Base-by-base conservation (phyloP, 2,888 invertebrate genomes). In the Dryomyza anilis region DNA sequence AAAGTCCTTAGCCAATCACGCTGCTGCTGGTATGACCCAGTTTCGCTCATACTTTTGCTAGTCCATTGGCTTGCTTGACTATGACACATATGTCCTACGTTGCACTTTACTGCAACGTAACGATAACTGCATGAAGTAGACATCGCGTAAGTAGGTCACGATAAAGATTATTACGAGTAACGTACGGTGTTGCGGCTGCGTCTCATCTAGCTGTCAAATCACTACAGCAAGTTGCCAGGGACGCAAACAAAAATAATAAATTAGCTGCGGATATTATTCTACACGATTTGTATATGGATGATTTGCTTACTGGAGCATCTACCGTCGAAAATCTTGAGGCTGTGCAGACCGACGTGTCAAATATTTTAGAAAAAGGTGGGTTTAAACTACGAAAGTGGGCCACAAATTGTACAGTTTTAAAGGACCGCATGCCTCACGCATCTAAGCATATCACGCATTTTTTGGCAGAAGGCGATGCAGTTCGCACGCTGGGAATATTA, bases 231-330 rank as follows among this genome's bases (percentile, higher is more conserved):
- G 6, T n/a, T 1, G 23, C 36, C 21, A n/a, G 12, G 2, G 8
- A 19, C 12, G 19, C 19, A 7, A 12, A 16, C 14, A 39, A 6
- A 21, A 23, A 19, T 8, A 21, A 56, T 7, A 19, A 33, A n/a
- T 21, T 23, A 36, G 56, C 21, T 21, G 25, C 39, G 23, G 39
- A 14, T 14, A 21, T 56, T 12, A 56, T 56, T 36, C 4, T 39
- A 5, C 12, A n/a, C 36, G 56, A 36, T n/a, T 56, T 61, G 23
- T 61, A 52, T 25, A 52, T 61, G 61, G 61, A 61, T 39, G 52
- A 61, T 23, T 10, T 61, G 19, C 27, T 61, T 8, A 39, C 61
- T 6, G 61, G 36, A 5, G 10, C 52, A 12, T 39, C 52, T 10
- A 36, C 56, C 14, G 8, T 10, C 14, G 14, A 36, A 21, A 16